Base-by-base conservation (phyloP, 2,113 vertebrate species). In the Marmota flaviventris region DNA sequence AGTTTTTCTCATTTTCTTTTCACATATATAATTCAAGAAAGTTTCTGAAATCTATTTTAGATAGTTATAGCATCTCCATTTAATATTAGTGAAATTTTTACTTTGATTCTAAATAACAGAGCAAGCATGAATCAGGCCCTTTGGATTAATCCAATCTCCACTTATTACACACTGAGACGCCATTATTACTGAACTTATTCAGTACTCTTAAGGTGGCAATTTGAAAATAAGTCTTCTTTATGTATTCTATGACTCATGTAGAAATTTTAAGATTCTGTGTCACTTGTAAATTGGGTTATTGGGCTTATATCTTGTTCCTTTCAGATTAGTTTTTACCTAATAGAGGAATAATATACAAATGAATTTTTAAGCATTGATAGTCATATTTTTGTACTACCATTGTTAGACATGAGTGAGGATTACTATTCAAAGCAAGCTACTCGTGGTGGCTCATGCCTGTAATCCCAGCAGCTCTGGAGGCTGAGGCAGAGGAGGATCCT, bases 1-100 rank as follows among this genome's bases (percentile, higher is more conserved):
- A 82, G 6, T 25, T 76, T 89, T 92, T 96, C 53, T 93, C 14
- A 72, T 93, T 93, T 85, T 87, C 45, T 86, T 94, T 77, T 93
- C 72, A 75, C n/a, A 90, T 90, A 92, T 93, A 87, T 56, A 95
- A 76, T 70, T 58, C n/a, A 92, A 58, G 56, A 85, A 94, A 39
- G 32, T 93, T 93, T 93, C 61, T 83, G 14, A 89, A 92, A 34
- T 13, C n/a, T 73, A 75, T 93, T 75, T 76, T 78, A 95, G n/a
- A 8, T 69, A 58, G 86, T 94, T 75, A 65, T 92, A 82, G 67
- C 39, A 56, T 85, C 18, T 72, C 56, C 70, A 25, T 78, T 81
- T 92, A 85, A 89, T 96, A 58, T 20, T 69, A 18, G 39, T 61
- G 32, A 65, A 70, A 81, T 84, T 94, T 88, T 67, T 7, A 88